Percentiles rank a stretch among this genome's conserved stretches.
These are phyloP conservation scores for Aphaenogaster ashmeadi DNA, from an alignment of 1,140 invertebrate genomes.

Conservation along the genomic window DNA sequence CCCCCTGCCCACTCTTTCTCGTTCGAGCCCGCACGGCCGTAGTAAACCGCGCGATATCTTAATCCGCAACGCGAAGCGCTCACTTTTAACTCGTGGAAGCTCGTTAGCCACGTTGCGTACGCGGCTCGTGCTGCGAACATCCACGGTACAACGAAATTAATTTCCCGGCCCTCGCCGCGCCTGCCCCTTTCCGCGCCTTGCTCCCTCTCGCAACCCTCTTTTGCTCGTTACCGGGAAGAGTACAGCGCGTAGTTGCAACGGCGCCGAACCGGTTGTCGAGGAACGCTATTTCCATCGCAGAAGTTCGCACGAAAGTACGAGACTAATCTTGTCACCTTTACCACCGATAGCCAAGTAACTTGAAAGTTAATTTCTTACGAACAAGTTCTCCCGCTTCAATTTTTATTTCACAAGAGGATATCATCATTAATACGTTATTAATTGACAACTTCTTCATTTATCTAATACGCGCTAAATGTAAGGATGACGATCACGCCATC, in stretches of 20 bases:
- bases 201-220: constrained; percentile 43
- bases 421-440: not conserved
- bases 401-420: not conserved
- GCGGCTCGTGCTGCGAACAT: constrained; percentile 66
- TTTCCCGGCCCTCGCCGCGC: constrained; percentile 58
- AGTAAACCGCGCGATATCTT: constrained; percentile 72
- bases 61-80: constrained; percentile 66
- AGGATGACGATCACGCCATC: not conserved
- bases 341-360: not conserved
- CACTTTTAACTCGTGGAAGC: constrained; percentile 66
- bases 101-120: constrained; percentile 64
- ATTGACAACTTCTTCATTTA: not conserved
- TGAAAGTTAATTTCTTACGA: not conserved
- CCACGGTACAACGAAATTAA: constrained; percentile 64
- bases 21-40: constrained; percentile 67
- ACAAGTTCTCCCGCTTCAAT: not conserved
- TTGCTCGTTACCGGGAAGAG: constrained; percentile 58
- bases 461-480: not conserved
- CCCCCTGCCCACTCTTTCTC: constrained; percentile 51
- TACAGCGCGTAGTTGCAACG: constrained; percentile 19
- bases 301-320: constrained; percentile 32
- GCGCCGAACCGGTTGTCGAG: constrained; percentile 49
- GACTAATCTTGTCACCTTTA: constrained; percentile 21
- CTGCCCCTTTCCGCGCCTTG: not conserved
- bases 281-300: constrained; percentile 45